Base-by-base conservation (phyloP, 2,113 vertebrate species). In the Columba janthina region DNA sequence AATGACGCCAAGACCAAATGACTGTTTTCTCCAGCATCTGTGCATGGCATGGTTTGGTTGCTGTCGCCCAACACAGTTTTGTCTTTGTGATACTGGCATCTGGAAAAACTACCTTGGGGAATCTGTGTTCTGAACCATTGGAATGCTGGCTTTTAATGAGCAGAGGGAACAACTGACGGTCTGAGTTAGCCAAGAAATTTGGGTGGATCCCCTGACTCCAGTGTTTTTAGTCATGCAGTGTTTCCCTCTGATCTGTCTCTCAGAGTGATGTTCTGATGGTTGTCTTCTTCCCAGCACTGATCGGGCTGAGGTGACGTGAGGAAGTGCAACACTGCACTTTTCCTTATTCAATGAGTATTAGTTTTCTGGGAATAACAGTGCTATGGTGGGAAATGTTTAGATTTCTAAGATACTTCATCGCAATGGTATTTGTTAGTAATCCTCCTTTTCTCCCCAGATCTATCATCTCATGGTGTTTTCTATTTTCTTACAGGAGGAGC, bases 401-500 rank as follows among this genome's bases (percentile, higher is more conserved):
- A 72, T 89, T 87, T 78, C 21, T 53, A 21, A 6, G 9, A 5
- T 62, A 38, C 19, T 70, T 92, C 8, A 58, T 87, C 34, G 38
- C 6, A 12, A 36, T 84, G 32, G 29, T 62, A 38, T 88, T 88
- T 93, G 58, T 89, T 91, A 50, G 42, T 60, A 79, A 53, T 87
- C 36, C 18, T 65, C 7, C 79, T 85, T 80, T 66, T 66, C 24
- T 79, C 32, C 50, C 28, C 28, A 42, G 34, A 67, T 73, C 15
- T 62, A 3, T 88, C 36, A 84, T 92, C 57, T 90, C 44, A 24
- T 48, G 57, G 26, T 66, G 24, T 50, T 82, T 51, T 72, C 60
- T 89, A 93, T 87, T 96, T 91, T 97, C 92, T 97, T 98, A 72
- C 97, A 99, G 99, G 99, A 99, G 97, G 99, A 99, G 74, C 98